Conservation (phyloP, 2,797 vertebrate species). For the Mus caroli region DNA sequence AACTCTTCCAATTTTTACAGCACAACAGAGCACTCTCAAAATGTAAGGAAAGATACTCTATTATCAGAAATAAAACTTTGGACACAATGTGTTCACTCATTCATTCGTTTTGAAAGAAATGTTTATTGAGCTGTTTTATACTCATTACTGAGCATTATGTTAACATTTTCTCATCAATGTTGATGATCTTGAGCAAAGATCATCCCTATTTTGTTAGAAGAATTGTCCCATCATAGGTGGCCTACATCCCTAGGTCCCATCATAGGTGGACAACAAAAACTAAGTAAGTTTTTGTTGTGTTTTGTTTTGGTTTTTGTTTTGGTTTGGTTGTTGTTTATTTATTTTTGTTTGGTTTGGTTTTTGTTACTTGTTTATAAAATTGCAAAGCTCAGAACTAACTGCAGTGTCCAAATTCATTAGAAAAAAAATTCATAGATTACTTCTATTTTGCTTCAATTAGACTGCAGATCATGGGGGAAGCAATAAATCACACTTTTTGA, state of each 20-base stretch:
- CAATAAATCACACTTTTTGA: background rate
- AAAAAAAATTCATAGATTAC: constrained; percentile 20
- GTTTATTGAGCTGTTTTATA: constrained; percentile 1
- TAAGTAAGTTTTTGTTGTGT: background rate
- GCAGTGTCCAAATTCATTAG: background rate
- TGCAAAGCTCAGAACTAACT: background rate
- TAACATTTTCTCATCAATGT: background rate
- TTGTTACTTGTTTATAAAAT: background rate
- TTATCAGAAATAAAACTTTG: background rate
- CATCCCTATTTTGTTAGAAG: background rate
- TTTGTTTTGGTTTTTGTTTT: background rate
- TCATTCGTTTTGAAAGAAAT: background rate
- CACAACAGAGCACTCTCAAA: background rate
- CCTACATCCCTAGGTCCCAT: background rate
- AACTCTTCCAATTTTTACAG: background rate
- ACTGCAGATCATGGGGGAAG: background rate
- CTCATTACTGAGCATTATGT: background rate
- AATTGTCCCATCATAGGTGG: background rate
- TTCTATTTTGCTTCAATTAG: background rate
- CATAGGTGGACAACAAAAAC: background rate
- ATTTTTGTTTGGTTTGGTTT: background rate
- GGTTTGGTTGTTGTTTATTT: background rate
- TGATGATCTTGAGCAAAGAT: background rate
- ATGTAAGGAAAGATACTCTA: background rate
- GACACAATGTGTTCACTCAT: background rate